Evolutionary conservation across 2,888 invertebrate genomes (phyloP), one percentile per base, ranked within the genome.

Genomic region (Dolichopus griseipennis): DNA sequence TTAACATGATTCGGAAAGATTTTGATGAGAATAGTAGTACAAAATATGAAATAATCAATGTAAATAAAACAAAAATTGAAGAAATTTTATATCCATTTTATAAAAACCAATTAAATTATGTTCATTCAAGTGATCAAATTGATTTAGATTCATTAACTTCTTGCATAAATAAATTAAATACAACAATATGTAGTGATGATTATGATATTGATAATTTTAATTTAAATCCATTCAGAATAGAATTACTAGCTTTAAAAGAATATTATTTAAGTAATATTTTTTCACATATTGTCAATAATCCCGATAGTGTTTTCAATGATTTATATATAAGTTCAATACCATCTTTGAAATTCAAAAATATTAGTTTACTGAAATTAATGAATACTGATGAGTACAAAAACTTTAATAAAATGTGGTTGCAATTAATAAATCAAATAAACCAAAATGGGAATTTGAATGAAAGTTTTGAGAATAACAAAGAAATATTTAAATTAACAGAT

Each of bases 331-430:
- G 15, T 12, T 52, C 52, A 52, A 66, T 78, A 21, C 37, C 73
- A 0, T 74, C 76, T 0, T 65, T 78, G 0, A 77, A 74, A 66
- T 72, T 70, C 5, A 73, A 70, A 2, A 71, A 74, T 0, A 73
- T 76, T 70, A 75, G 75, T 3, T 70, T 79, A 21, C 67, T 79
- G 0, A 74, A 74, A 9, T 68, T 75, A 0, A 68, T 76, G 0
- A 70, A 71, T 1, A 72, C 70, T 2, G 41, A 70, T 0, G 69
- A 72, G 1, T 77, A 76, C 61, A 67, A 68, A 4, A 69, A 71
- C 20, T 74, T 76, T 7, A 68, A 67, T 4, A 21, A 62, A 0
- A 69, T 76, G 4, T 77, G 75, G 72, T 41, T 21, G 0, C 66
- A 72, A 33, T 41, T 80, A 0, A 27, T 70, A 2, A 61, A 67